Conservation (phyloP, 2,888 invertebrate species). For the Cryptops parisi region DNA sequence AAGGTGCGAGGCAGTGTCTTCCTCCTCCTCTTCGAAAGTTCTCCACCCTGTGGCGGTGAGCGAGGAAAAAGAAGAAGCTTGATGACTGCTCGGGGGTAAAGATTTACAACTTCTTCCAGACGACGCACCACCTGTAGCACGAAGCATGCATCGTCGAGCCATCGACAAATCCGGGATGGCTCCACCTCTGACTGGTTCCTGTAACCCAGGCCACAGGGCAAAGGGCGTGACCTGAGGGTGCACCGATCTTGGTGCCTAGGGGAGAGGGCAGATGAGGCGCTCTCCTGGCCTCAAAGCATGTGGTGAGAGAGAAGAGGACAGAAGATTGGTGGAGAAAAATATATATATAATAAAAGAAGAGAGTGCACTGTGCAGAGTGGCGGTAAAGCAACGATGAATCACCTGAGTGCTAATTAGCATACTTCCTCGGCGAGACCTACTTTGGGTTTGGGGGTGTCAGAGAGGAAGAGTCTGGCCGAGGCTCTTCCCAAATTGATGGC, state of each 20-base stretch:
- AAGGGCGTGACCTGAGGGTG: conserved; percentile 10
- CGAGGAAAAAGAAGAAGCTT: background rate
- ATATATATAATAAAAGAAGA: no score
- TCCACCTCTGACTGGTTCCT: background rate
- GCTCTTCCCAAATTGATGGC: no score
- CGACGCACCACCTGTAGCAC: background rate
- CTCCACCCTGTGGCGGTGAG: background rate
- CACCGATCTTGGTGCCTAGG: background rate
- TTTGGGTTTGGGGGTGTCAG: no score
- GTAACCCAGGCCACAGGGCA: conserved; percentile 8
- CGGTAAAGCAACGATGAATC: background rate
- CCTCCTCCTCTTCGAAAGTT: background rate
- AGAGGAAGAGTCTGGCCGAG: no score
- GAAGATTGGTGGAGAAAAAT: no score
- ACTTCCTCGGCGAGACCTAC: conserved; percentile 5
- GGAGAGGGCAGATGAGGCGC: background rate
- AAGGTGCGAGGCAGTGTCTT: background rate
- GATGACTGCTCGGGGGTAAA: background rate
- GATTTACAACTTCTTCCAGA: background rate
- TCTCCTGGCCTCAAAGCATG: background rate
- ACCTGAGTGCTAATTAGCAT: conserved; percentile 13
- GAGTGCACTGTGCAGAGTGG: no score
- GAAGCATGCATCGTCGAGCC: no score
- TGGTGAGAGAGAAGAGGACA: background rate
- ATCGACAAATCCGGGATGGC: background rate